A percentile compares a stretch with the other conserved stretches of the same genome.
These are phyloP conservation scores for Rhodeus uyekii DNA, from an alignment of 2,797 vertebrate genomes.

Conservation along the genomic window DNA sequence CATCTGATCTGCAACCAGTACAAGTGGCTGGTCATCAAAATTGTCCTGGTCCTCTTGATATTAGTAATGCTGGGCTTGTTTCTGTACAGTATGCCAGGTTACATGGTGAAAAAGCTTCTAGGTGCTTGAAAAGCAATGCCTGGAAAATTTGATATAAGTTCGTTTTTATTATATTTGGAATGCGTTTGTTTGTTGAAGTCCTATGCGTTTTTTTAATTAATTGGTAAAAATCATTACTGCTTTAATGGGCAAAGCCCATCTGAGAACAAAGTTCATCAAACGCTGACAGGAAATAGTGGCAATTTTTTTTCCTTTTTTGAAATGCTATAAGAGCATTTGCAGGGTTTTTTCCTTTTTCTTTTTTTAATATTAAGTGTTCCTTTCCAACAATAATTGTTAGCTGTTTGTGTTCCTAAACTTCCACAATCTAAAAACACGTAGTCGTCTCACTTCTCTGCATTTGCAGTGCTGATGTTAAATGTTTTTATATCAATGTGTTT, in stretches of 20 bases:
- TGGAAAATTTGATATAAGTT: slow-evolving; percentile 27
- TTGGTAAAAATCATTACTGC: background rate
- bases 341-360: background rate
- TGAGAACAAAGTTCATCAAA: background rate
- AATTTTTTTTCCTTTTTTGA: background rate
- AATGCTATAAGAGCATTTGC: background rate
- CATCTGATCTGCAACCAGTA: slow-evolving; percentile 90
- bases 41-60: slow-evolving; percentile 82
- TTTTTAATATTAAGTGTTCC: background rate
- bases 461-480: background rate
- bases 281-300: no score
- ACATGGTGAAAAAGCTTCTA: slow-evolving; percentile 93
- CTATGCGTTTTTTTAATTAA: background rate
- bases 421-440: background rate
- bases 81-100: slow-evolving; percentile 91
- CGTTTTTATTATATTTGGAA: background rate
- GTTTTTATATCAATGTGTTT: no score
- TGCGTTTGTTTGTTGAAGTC: slow-evolving; percentile 2
- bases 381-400: background rate
- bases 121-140: slow-evolving; percentile 71
- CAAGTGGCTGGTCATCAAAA: slow-evolving; percentile 93
- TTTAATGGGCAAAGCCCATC: background rate
- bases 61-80: slow-evolving; percentile 86
- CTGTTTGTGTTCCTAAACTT: background rate
- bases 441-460: background rate